Percentiles rank a stretch among this genome's conserved stretches.
Conservation (phyloP, 2,888 invertebrate species). For the Tinea pellionella region DNA sequence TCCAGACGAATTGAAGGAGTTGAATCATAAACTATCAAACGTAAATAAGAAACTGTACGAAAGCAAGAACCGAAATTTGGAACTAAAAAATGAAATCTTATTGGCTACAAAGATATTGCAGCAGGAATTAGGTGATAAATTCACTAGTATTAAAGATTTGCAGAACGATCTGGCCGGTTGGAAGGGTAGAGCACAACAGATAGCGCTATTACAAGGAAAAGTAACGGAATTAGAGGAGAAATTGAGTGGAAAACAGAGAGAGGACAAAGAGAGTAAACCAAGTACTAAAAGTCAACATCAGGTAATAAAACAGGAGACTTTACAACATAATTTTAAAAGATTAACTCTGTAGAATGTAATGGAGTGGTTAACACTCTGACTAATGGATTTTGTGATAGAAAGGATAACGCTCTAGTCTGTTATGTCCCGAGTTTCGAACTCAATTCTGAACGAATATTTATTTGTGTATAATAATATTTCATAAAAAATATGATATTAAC, state of each 20-base stretch:
- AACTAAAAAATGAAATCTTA: conserved; percentile 78
- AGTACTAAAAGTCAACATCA: conserved; percentile 36
- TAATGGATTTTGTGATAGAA: too few relatives aligned
- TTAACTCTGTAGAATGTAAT: too few relatives aligned
- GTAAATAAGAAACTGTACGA: conserved; percentile 76
- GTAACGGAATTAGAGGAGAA: conserved; percentile 75
- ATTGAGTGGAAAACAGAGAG: conserved; percentile 52
- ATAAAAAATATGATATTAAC: too few relatives aligned
- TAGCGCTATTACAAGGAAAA: conserved; percentile 75
- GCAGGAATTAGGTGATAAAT: conserved; percentile 80
- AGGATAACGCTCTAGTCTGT: too few relatives aligned
- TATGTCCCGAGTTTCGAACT: too few relatives aligned
- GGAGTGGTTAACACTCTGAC: too few relatives aligned
- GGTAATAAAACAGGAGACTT: conserved; percentile 22
- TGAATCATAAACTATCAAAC: conserved; percentile 70
- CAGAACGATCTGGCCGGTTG: conserved; percentile 72
- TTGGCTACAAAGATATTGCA: conserved; percentile 78
- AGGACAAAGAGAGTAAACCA: conserved; percentile 28
- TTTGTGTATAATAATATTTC: too few relatives aligned
- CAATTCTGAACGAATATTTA: too few relatives aligned
- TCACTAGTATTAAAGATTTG: conserved; percentile 72
- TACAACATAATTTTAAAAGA: too few relatives aligned
- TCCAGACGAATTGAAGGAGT: conserved; percentile 65
- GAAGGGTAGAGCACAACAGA: conserved; percentile 84
- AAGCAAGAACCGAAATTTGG: conserved; percentile 74